Evolutionary conservation across 2,113 vertebrate genomes (phyloP).

Genomic region (Pitta sordida): DNA sequence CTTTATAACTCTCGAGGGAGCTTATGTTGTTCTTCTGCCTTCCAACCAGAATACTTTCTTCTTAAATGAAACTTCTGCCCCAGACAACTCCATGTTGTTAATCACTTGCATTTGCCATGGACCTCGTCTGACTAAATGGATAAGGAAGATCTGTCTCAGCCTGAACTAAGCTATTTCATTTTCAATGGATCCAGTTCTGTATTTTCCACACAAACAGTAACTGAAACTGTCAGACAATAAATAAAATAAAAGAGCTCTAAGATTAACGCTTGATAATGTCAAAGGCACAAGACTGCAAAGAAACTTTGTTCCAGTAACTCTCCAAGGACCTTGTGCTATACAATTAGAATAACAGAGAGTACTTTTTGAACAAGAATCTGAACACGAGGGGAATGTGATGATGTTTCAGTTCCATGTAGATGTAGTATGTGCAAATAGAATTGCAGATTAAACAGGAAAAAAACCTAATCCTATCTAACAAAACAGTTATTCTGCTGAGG

Average conservation of each 20-base stretch:
- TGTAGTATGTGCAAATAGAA: conserved; percentile 46
- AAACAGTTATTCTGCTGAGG: conserved; percentile 51
- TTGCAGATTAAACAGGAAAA: conserved; percentile 54
- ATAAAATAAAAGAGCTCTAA: conserved; percentile 49
- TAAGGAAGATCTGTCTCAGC: background rate
- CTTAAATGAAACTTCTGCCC: background rate
- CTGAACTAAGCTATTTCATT: background rate
- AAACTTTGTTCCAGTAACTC: background rate
- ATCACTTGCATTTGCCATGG: background rate
- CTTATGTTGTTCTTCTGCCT: background rate
- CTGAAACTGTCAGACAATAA: conserved; percentile 25
- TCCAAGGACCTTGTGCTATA: background rate
- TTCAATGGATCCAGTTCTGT: background rate
- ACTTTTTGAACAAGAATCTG: conserved; percentile 16
- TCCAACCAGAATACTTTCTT: background rate
- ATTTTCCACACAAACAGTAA: background rate
- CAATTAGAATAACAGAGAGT: conserved; percentile 37
- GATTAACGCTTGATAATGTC: conserved; percentile 25
- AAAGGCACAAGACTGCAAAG: conserved; percentile 15
- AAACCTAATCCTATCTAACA: conserved; percentile 38
- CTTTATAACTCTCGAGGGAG: background rate
- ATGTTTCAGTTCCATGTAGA: conserved; percentile 45
- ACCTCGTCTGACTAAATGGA: background rate
- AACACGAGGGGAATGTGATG: conserved; percentile 9
- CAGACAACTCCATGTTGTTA: background rate